These are phyloP conservation scores for Falco peregrinus DNA, from an alignment of 2,797 vertebrate species.

Conservation along the genomic window DNA sequence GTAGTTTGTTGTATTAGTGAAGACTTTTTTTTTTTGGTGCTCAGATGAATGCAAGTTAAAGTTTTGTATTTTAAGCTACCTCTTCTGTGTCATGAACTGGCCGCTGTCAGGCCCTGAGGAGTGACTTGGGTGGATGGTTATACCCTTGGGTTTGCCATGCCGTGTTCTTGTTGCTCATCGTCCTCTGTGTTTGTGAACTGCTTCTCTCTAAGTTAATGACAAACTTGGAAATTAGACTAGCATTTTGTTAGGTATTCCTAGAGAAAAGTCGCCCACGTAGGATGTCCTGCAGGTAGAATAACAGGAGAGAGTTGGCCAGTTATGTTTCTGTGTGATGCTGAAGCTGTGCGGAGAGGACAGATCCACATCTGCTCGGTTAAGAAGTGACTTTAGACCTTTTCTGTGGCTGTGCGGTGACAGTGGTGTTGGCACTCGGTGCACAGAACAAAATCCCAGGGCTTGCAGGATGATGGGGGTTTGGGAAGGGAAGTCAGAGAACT, in stretches of 20 bases:
- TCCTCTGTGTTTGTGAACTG: neutral
- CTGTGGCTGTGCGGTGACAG: neutral
- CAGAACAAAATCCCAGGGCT: neutral
- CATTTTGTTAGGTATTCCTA: neutral
- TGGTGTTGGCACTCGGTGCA: neutral
- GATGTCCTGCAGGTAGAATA: neutral
- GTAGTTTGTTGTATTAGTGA: neutral
- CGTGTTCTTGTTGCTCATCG: neutral
- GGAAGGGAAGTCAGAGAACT: neutral
- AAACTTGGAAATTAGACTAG: neutral
- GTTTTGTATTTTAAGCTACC: neutral
- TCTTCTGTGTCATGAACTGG: neutral
- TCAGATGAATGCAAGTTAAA: neutral
- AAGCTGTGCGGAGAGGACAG: neutral
- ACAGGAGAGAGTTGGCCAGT: neutral
- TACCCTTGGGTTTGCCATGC: neutral
- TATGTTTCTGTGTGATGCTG: neutral
- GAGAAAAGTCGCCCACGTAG: neutral
- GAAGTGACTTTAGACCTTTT: neutral
- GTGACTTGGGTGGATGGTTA: neutral
- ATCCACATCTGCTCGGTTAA: neutral
- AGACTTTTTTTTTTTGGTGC: neutral
- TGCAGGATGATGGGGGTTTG: fast-evolving
- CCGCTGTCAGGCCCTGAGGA: neutral
- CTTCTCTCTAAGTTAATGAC: neutral